Percentiles rank a stretch among this genome's conserved stretches.
Conservation (phyloP, 2,113 vertebrate genomes). For the Eulemur rufifrons region DNA sequence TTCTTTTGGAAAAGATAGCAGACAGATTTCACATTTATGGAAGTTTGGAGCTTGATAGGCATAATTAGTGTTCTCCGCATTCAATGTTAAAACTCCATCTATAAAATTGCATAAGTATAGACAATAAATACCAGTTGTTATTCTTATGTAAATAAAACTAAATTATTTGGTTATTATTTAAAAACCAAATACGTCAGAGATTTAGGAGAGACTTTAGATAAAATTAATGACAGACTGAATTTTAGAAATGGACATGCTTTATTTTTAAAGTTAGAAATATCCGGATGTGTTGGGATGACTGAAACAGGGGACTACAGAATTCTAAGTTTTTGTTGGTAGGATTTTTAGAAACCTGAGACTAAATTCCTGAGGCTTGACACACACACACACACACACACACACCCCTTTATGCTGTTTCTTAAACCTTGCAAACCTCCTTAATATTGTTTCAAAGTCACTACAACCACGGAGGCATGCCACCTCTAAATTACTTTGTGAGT, state of each 20-base stretch:
- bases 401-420: too few species aligned
- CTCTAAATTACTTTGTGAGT: neutral
- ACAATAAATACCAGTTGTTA: constrained; percentile 36
- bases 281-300: neutral
- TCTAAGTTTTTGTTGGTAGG: neutral
- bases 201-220: neutral
- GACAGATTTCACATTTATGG: constrained; percentile 93
- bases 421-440: neutral
- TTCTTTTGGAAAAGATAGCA: constrained; percentile 92
- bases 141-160: neutral
- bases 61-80: constrained; percentile 83
- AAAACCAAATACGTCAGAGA: neutral
- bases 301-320: neutral
- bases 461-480: neutral
- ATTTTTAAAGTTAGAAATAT: neutral
- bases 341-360: neutral
- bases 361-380: neutral
- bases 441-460: neutral
- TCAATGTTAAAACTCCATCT: constrained; percentile 85
- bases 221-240: neutral
- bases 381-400: neutral
- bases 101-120: constrained; percentile 69
- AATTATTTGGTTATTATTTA: neutral
- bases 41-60: constrained; percentile 87
- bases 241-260: neutral